Evolutionary conservation across 2,113 vertebrate species (phyloP), one percentile per base, ranked within the genome.

Genomic region (Blennius ocellaris): DNA sequence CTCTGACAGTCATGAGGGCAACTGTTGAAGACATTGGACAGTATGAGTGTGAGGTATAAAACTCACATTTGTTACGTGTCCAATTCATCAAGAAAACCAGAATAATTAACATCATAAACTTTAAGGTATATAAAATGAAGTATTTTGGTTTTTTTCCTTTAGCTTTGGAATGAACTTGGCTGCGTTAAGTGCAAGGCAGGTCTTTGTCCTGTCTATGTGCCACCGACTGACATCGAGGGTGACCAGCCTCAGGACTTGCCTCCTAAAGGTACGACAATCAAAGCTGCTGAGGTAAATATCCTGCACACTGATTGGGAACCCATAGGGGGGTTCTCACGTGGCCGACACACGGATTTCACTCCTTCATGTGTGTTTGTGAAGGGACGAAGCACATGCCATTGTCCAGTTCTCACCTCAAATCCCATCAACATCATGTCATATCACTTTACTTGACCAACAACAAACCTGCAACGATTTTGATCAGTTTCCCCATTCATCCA

Each of bases 31-130:
- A 99, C 68, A 89, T 97, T 58, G 98, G 98, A 21, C 88, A 90
- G 66, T 99, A 99, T 1, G 96, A 99, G 86, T 99, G 97, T 77
- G 96, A 99, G 95, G 97, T 98, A 88, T 48, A 39, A 74, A 44
- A 59, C n/a, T 9, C n/a, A 10, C 8, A 51, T 75, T 1, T 43
- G 37, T 55, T 40, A 50, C 55, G 7, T 17, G 7, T 49, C 10
- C 10, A 43, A 0, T 8, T 3, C 5, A 37, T 52, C 0, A 21
- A 36, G 3, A 67, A 16, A n/a, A 11, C 15, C 2, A 8, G 1
- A 15, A 6, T 41, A 5, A 36, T 21, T 3, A 8, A 11, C 12
- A 1, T 56, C 6, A 9, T 10, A 51, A 3, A 38, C 43, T 2
- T 53, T 6, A 8, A 5, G 51, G 8, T 51, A 5, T 4, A 30